A percentile compares a stretch with the other conserved stretches of the same genome.
Evolutionary conservation across 2,888 invertebrate species (phyloP).

Genomic region (Tachina grossa): DNA sequence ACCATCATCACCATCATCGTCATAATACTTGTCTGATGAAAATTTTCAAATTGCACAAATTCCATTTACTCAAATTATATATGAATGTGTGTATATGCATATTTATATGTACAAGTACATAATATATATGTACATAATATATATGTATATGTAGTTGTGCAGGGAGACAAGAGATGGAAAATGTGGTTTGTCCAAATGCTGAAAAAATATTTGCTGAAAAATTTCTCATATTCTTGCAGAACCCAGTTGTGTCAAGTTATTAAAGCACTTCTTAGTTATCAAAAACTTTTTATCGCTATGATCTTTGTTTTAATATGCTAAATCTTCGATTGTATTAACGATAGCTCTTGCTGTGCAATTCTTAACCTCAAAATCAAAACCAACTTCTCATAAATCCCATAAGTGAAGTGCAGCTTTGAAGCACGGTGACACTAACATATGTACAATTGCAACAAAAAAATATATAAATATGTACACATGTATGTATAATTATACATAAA

Average conservation of each 20-base stretch:
- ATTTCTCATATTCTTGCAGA: too few species aligned
- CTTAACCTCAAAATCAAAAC: not conserved
- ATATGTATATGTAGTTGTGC: not conserved
- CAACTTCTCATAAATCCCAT: not conserved
- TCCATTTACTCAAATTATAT: constrained; percentile 49
- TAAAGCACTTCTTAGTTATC: too few species aligned
- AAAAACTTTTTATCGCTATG: not conserved
- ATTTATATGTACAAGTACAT: not conserved
- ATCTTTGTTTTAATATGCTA: not conserved
- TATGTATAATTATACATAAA: too few species aligned
- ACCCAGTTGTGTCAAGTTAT: too few species aligned
- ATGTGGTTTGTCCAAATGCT: not conserved
- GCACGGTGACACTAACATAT: too few species aligned
- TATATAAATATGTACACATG: too few species aligned
- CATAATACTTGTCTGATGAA: constrained; percentile 53
- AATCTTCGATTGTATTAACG: not conserved
- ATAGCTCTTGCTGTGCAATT: not conserved
- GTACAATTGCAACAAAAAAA: too few species aligned
- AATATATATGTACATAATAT: not conserved
- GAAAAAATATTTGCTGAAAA: too few species aligned
- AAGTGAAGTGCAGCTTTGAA: not conserved
- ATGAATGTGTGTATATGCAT: too few species aligned
- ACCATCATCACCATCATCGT: constrained; percentile 14
- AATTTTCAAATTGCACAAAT: constrained; percentile 64
- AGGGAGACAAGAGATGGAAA: constrained; percentile 20